Evolutionary conservation across 2,797 vertebrate genomes (phyloP), one percentile per base, ranked within the genome.

Genomic region (Okamejei kenojei): DNA sequence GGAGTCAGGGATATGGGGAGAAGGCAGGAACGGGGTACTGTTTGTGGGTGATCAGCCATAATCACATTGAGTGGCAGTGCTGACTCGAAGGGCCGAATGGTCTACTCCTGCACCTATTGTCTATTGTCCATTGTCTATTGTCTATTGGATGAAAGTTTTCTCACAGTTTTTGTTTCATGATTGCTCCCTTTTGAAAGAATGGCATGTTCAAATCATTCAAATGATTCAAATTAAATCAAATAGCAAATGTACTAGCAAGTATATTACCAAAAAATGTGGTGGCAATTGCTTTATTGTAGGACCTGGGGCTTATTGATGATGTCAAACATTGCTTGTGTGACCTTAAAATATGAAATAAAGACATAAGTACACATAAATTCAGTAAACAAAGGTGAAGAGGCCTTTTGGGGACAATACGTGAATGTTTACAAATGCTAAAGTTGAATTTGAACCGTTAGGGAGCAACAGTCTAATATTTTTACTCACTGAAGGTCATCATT

Each of bases 341-440:
- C 82, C 82, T 63, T 58, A 86, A 86, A 63, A 63, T 86, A 13
- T 63, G 82, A 86, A 86, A 86, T 86, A 86, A 86, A 29, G 54
- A 86, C 61, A 86, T 86, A 63, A 86, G 45, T 86, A 15, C 29
- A 86, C 61, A 6, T 17, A 63, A 13, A n/a, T 26, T 86, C 58
- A 63, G 13, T 63, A 63, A 4, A 7, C 54, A 63, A 63, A n/a
- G 58, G 15, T 63, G 58, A 63, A 86, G 82, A n/a, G 58, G 29
- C 29, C 82, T 63, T 15, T 29, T 13, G 58, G 29, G 58, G 4
- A n/a, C 45, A 58, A 9, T n/a, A 86, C 61, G 29, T 8, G 29
- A 86, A 54, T n/a, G 13, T 61, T 63, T 86, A 86, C 58, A 63
- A 86, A 86, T 29, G 26, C 58, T 86, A 13, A 84, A 84, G 11